Conservation (phyloP, 92 coral and sea anemone species). For the Heliopora coerulea region DNA sequence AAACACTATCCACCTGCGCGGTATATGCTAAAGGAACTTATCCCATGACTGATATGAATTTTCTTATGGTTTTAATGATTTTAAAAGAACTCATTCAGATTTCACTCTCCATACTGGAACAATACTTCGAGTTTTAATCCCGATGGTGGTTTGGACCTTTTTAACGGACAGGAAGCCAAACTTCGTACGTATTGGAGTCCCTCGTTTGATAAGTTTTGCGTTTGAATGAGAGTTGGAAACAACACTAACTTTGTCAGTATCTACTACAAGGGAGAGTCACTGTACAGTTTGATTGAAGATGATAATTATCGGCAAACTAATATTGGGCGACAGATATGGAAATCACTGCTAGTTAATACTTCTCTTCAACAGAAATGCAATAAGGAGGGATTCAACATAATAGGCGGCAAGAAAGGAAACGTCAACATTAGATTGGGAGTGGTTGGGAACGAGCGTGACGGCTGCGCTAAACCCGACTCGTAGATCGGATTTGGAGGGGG, state of each 20-base stretch:
- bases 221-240: slow-evolving; percentile 1
- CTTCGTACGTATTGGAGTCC: slow-evolving; percentile 17
- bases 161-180: background rate
- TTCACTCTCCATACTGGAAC: slow-evolving; percentile 15
- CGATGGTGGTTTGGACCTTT: background rate
- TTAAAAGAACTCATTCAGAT: too few relatives aligned
- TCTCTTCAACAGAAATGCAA: background rate
- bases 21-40: too few relatives aligned
- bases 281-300: slow-evolving; percentile 21
- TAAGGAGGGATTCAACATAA: slow-evolving; percentile 6
- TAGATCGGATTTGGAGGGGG: slow-evolving; percentile 18
- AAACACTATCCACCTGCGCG: too few relatives aligned
- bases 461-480: background rate
- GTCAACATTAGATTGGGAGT: background rate
- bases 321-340: slow-evolving; percentile 5
- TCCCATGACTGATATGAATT: too few relatives aligned
- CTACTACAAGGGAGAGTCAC: background rate
- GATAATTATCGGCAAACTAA: background rate
- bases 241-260: background rate
- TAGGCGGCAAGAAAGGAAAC: too few relatives aligned
- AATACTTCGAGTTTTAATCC: background rate
- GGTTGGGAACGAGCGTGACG: background rate
- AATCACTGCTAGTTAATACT: background rate
- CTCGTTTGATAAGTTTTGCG: slow-evolving; percentile 2
- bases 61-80: too few relatives aligned